Evolutionary conservation across 53 echinoderm and acorn worm species (phyloP), one percentile per base, ranked within the genome.

Genomic region (Actinopyga echinites): DNA sequence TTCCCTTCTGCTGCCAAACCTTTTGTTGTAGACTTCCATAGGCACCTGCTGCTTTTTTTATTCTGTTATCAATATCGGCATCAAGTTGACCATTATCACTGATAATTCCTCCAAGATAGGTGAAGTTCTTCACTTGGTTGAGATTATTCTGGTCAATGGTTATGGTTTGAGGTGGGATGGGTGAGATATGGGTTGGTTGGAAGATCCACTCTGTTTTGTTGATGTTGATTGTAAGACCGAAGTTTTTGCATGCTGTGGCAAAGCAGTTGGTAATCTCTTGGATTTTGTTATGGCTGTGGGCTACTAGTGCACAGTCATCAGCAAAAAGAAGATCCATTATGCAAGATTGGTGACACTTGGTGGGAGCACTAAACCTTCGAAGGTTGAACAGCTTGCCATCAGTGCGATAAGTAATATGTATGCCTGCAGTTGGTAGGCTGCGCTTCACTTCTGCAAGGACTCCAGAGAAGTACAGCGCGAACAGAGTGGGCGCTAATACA

Each of bases 91-190:
- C 63, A 62, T 22, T 62, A 62, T 62, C 25, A 23, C 63, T 62
- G 63, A 62, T 62, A 22, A 62, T 62, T 62, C 63, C 22, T 22
- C 63, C 63, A 62, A 62, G 63, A 58, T 82, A 88, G 32, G 71
- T 88, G 55, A 88, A 83, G 44, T 73, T n/a, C 17, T 83, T 54
- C 43, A 88, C 88, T 4, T 45, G 59, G 74, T 88, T 83, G 44
- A 83, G 77, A 35, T 74, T 22, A 12, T 59, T 73, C 20, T 63
- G 83, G 8, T 74, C 75, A 49, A 75, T 88, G 65, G 53, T 59
- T 60, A 88, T 88, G 38, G 83, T 54, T 21, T 83, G 83, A 10
- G 35, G 58, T 17, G 32, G 64, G 35, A 54, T 36, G 5, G 65
- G 26, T 24, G 59, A 30, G 7, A 5, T 5, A 0, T 52, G 60